Evolutionary conservation across 2,888 invertebrate genomes (phyloP), one percentile per base, ranked within the genome.

Genomic region (Prosapia bicincta): DNA sequence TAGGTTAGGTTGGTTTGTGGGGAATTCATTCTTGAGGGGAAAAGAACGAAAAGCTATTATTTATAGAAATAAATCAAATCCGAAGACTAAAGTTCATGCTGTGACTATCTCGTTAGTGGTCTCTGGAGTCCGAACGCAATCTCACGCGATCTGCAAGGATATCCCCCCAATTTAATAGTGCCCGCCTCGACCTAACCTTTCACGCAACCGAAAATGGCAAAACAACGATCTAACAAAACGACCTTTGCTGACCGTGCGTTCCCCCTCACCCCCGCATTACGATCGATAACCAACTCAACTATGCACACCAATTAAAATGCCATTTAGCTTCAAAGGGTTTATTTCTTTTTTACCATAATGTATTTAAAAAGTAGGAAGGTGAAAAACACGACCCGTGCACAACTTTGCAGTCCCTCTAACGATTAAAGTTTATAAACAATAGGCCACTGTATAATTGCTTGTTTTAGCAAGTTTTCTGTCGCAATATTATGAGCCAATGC

Each of bases 101-200:
- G 54, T 54, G 54, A 54, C 54, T 54, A 54, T 54, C 54, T 54
- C 54, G 54, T 54, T 54, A 54, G 54, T 54, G 54, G 54, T 54
- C 54, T 54, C 20, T 54, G 13, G 2, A 54, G 54, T 54, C 54
- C 54, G 7, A 20, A 20, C 20, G 20, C 20, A 54, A 54, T 54
- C 54, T 54, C 54, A 54, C 54, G 54, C 54, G 54, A 54, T 54
- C 54, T 6, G 20, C 54, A 20, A 54, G 54, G 20, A 54, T 54
- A 54, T 54, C 38, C 54, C 54, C 54, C 54, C 54, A 54, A 54
- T 54, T 20, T 54, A 54, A 54, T 54, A 54, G 54, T 54, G 54
- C 54, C 54, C 54, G 54, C 54, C 54, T 20, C n/a, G 54, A 54
- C 20, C 54, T 54, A 54, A 54, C 54, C 54, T 54, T 54, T 54